Evolutionary conservation across 2,797 vertebrate species (phyloP), one percentile per base, ranked within the genome.

Genomic region (Thunnus albacares): DNA sequence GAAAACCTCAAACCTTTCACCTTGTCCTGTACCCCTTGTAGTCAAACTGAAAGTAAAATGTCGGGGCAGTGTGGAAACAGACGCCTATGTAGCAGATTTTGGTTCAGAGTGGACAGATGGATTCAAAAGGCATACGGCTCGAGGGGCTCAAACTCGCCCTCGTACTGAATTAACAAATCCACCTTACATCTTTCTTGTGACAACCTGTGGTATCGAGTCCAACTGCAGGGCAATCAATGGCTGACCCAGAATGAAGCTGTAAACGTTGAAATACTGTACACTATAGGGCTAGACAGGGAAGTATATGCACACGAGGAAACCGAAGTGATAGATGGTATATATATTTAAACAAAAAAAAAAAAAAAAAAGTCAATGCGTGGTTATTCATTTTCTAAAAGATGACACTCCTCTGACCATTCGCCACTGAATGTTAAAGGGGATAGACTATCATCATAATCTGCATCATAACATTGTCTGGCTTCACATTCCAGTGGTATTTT

Each of bases 401-500:
- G 89, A 87, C 47, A 51, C 72, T 92, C 84, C 78, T 91, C 82
- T 86, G 90, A 89, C 89, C 91, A 90, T 87, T 93, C 82, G 77
- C 91, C 91, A 90, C 90, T 91, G 92, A 92, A 94, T 91, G 89
- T 93, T 94, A 94, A 94, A 93, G 92, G 92, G 93, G 94, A 88
- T 86, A 94, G 92, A 94, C 92, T 93, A 94, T 92, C 90, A 92
- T 93, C 90, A 90, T 85, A 91, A 89, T 92, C 86, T 91, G 92
- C 92, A 92, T 92, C 89, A 92, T 92, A 95, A 95, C 94, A 95
- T 93, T 93, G 92, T 96, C 95, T 96, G 95, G 96, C 95, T 96
- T 96, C 95, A 96, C 95, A 96, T 96, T 96, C 95, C 95, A 96
- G 95, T 96, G 95, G 95, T 96, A 94, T 94, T 95, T 91, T 90